Evolutionary conservation across 1,140 invertebrate species (phyloP), one percentile per base, ranked within the genome.

Genomic region (Atopsyche davidsoni): DNA sequence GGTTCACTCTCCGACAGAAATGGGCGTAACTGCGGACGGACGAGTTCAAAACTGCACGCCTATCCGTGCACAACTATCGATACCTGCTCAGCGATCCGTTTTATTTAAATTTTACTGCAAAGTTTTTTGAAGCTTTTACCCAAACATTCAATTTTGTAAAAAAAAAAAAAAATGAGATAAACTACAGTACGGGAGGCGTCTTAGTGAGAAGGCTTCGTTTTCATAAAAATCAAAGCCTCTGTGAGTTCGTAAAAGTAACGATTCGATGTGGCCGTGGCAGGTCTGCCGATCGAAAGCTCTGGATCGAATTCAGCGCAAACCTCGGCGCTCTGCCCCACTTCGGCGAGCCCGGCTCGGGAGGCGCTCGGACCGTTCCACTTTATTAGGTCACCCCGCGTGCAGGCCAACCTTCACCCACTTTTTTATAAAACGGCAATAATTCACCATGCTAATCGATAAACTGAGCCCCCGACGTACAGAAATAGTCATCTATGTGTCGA

Each of bases 401-500:
- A 34, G 35, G 17, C 35, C 17, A 35, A 52, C 50, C 50, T 52
- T 52, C 38, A 52, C 50, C 50, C 50, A 34, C 10, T 32, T 46
- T 18, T 24, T 16, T n/a, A n/a, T n/a, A n/a, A n/a, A n/a, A n/a
- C n/a, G n/a, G 13, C 25, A 28, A 28, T n/a, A 28, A 28, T n/a
- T n/a, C n/a, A n/a, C n/a, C n/a, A n/a, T n/a, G n/a, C n/a, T n/a
- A n/a, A n/a, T n/a, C n/a, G n/a, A n/a, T n/a, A n/a, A n/a, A n/a
- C n/a, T n/a, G n/a, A n/a, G n/a, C n/a, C n/a, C n/a, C n/a, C n/a
- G n/a, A n/a, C n/a, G n/a, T n/a, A n/a, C n/a, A n/a, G n/a, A n/a
- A n/a, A n/a, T n/a, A n/a, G n/a, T n/a, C n/a, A n/a, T n/a, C n/a
- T n/a, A n/a, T n/a, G n/a, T n/a, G n/a, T n/a, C n/a, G n/a, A n/a